Conservation (phyloP, 2,797 vertebrate species). For the Eupleurogrammus muticus region DNA sequence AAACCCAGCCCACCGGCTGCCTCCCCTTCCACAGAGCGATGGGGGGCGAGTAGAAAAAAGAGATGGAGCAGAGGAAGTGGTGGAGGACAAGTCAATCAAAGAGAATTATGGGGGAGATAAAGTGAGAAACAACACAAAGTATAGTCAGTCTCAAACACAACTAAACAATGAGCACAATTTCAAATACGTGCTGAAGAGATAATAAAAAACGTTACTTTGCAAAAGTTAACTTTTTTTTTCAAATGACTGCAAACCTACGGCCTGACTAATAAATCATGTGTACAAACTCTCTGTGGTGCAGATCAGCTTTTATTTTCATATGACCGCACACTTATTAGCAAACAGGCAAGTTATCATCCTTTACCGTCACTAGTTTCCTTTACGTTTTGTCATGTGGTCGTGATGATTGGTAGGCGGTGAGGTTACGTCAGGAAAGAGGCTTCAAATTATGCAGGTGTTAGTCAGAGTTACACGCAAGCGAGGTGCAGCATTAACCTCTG, state of each 20-base stretch:
- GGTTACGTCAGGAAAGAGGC: background rate
- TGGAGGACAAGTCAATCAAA: constrained; percentile 33
- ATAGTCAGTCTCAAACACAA: background rate
- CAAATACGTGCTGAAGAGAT: no score
- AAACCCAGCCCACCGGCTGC: background rate
- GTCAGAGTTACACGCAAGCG: background rate
- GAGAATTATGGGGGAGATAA: constrained; percentile 16
- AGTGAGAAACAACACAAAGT: constrained; percentile 12
- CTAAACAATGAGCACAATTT: background rate
- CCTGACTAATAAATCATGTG: background rate
- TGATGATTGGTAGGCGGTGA: constrained; percentile 35
- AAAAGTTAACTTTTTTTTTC: background rate
- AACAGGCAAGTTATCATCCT: constrained; percentile 3
- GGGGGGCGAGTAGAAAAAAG: constrained; percentile 36
- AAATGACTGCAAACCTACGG: background rate
- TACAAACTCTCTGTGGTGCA: background rate
- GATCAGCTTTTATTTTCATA: background rate
- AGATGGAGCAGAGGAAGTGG: constrained; percentile 36
- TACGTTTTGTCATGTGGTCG: constrained; percentile 39
- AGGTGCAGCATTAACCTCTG: background rate
- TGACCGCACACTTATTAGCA: background rate
- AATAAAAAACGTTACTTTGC: no score
- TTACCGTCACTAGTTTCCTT: constrained; percentile 17
- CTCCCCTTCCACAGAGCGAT: background rate
- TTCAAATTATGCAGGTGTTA: background rate